Percentiles rank a stretch among this genome's conserved stretches.
phyloP scores from a whole-genome alignment of 1,140 invertebrate species.

The Pentalonia nigronervosa region DNA sequence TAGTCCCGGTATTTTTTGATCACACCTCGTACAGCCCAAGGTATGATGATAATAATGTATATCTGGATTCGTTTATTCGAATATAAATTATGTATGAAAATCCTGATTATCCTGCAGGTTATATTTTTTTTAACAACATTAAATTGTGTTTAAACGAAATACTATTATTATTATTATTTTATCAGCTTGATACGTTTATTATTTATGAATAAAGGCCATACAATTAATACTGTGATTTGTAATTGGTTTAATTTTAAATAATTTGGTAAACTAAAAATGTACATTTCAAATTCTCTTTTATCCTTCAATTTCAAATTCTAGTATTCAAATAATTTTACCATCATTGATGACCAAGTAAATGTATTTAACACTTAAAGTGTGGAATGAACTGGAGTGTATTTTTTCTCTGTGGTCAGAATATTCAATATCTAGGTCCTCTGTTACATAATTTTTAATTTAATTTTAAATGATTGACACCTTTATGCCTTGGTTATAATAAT shows the following conservation, averaged over 20 bases:
- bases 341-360: background rate
- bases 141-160: background rate
- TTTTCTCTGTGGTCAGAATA: too few species aligned
- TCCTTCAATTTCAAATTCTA: too few species aligned
- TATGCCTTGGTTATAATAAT: background rate
- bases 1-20: too few species aligned
- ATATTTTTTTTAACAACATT: background rate
- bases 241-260: background rate
- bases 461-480: too few species aligned
- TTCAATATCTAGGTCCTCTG: too few species aligned
- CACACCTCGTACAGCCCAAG: too few species aligned
- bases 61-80: background rate
- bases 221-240: background rate
- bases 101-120: background rate
- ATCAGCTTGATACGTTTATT: background rate
- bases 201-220: background rate
- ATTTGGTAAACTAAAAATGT: too few species aligned
- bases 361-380: background rate
- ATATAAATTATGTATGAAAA: background rate
- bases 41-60: background rate
- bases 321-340: background rate
- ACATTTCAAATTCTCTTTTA: too few species aligned
- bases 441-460: too few species aligned
- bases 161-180: background rate
- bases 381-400: too few species aligned